phyloP scores from a whole-genome alignment of 2,888 invertebrate species.

The Leucozona laternaria region DNA sequence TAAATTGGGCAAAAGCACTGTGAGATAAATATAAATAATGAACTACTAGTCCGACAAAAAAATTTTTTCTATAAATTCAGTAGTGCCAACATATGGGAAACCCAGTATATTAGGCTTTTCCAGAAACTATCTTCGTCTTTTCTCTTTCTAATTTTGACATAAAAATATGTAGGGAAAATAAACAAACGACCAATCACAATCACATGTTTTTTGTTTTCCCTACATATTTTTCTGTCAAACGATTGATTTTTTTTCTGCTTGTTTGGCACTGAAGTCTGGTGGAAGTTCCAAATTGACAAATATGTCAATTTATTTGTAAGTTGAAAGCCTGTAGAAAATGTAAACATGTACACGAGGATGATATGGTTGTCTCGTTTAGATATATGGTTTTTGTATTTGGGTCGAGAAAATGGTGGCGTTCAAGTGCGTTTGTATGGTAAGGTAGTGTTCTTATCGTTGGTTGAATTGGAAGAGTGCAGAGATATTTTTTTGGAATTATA shows the following conservation, averaged over 20 bases:
- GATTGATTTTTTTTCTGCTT: too few species aligned
- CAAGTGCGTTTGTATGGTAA: constrained; percentile 27
- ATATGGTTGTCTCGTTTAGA: constrained; percentile 46
- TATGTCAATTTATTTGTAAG: constrained; percentile 68
- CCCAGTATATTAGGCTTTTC: too few species aligned
- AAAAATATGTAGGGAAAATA: too few species aligned
- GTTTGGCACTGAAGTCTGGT: too few species aligned
- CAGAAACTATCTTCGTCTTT: too few species aligned
- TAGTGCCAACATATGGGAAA: constrained; percentile 57
- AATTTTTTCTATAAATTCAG: constrained; percentile 71
- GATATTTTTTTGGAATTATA: background rate
- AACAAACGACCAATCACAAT: too few species aligned
- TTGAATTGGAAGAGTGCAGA: background rate
- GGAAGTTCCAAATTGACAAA: too few species aligned
- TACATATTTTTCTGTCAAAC: too few species aligned
- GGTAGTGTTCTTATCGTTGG: background rate
- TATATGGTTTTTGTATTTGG: constrained; percentile 29
- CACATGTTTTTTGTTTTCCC: too few species aligned
- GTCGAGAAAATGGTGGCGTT: constrained; percentile 61
- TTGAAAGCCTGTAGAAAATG: constrained; percentile 72
- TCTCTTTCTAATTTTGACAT: too few species aligned
- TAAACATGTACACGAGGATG: constrained; percentile 69
- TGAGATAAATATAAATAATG: constrained; percentile 75
- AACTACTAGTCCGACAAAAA: constrained; percentile 73
- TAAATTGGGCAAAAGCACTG: constrained; percentile 69